Evolutionary conservation across 2,113 vertebrate genomes (phyloP), one percentile per base, ranked within the genome.

Genomic region (Morone saxatilis): DNA sequence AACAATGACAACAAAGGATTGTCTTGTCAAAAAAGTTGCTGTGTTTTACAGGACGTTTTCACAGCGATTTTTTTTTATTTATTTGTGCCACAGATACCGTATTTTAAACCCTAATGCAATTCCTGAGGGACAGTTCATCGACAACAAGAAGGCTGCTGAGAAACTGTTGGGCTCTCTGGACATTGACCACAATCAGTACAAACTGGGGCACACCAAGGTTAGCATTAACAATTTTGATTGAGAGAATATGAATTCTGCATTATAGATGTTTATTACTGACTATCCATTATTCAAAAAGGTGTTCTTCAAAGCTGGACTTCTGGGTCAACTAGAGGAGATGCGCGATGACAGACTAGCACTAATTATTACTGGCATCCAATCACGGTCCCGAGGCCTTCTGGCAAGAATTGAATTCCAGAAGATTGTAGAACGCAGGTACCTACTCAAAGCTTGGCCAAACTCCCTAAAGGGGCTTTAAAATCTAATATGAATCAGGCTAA

Each of bases 381-480:
- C 96, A 0, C 96, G 93, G 61, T 95, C 95, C 7, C 93, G 96
- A 1, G 96, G 96, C 0, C 92, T 95, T 38, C 95, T 97, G 13
- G 94, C 96, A 88, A 96, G 96, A 88, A 86, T 95, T 22, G 96
- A 97, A 90, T 96, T 95, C 91, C 95, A 95, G 91, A 97, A 97
- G 87, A 94, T 97, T 61, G 83, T 96, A 66, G 95, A 97, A 63
- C 94, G 45, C 45, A 47, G 45, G 45, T 47, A 47, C 45, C 11
- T 47, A 12, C 45, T 47, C 11, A 47, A 11, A 47, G 45, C 11
- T 47, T 31, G 31, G 31, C 31, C 31, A 47, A 47, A 47, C 45
- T 47, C 31, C 31, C 31, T 31, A 31, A 31, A 31, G 31, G 31
- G 31, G 31, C 31, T 31, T 31, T 31, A 31, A 31, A 31, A 31